Conservation (phyloP, 2,113 vertebrate genomes). For the Calyptommatus sinebrachiatus region DNA sequence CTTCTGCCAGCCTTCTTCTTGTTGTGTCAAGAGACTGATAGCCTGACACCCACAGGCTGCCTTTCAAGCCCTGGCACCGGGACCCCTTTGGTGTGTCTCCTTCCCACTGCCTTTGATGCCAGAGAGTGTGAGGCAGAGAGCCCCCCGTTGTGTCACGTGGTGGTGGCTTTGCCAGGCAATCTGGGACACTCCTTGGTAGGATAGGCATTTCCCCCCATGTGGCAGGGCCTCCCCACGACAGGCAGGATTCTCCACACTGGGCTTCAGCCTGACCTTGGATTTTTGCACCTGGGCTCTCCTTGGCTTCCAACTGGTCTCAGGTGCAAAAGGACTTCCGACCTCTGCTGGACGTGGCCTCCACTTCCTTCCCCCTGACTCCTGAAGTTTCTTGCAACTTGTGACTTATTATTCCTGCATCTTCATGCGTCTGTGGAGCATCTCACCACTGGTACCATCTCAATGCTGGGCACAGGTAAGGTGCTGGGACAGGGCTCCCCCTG, state of each 20-base stretch:
- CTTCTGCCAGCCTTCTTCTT: neutral
- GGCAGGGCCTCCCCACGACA: neutral
- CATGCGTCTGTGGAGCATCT: neutral
- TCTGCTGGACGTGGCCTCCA: neutral
- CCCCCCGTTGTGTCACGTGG: slow-evolving; percentile 14
- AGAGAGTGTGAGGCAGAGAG: neutral
- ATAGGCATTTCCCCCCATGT: neutral
- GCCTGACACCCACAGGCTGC: neutral
- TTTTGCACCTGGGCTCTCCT: neutral
- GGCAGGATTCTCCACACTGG: neutral
- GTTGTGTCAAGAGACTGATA: neutral
- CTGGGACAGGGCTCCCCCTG: neutral
- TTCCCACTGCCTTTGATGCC: slow-evolving; percentile 2
- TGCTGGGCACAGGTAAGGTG: slow-evolving; percentile 6
- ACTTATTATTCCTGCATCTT: neutral
- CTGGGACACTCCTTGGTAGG: neutral
- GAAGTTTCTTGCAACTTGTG: neutral
- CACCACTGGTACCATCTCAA: neutral
- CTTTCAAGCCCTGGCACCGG: neutral
- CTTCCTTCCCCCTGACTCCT: neutral
- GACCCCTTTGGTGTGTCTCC: neutral
- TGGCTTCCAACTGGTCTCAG: neutral
- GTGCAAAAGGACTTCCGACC: neutral
- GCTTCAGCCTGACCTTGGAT: neutral
- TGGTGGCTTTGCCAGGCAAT: neutral